These are phyloP conservation scores for Andrena praecox DNA, from an alignment of 2,888 invertebrate genomes.

Conservation along the genomic window DNA sequence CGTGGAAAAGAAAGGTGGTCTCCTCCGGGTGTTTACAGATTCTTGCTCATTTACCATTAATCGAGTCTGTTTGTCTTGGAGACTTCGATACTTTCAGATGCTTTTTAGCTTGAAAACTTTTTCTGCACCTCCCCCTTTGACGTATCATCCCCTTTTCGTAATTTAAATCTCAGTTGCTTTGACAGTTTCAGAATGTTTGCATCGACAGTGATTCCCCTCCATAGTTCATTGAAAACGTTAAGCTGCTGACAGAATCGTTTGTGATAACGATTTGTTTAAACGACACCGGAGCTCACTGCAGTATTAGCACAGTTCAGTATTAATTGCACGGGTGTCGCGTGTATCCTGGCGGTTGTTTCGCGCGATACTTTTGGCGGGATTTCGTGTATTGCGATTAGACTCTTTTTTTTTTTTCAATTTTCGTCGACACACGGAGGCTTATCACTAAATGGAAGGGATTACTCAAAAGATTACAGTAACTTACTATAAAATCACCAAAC, in stretches of 20 bases:
- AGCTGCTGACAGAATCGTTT: constrained; percentile 5
- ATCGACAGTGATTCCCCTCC: not conserved
- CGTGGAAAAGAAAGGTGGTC: not conserved
- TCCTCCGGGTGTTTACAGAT: not conserved
- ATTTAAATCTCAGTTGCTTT: not conserved
- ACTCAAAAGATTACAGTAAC: not conserved
- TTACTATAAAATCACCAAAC: not conserved
- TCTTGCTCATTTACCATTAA: not conserved
- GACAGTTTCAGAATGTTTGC: not conserved
- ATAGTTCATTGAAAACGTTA: constrained; percentile 4
- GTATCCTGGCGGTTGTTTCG: constrained; percentile 27
- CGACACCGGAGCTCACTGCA: constrained; percentile 1
- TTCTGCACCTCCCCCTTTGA: not conserved
- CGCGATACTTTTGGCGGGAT: constrained; percentile 27
- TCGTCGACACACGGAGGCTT: constrained; percentile 35
- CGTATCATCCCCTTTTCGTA: not conserved
- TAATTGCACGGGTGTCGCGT: constrained; percentile 15
- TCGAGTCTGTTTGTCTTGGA: not conserved
- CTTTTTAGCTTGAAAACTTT: not conserved
- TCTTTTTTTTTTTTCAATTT: not conserved
- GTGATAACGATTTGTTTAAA: constrained; percentile 2
- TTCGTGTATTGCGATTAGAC: constrained; percentile 1
- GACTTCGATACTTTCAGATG: not conserved
- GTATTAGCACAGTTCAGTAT: constrained; percentile 36
- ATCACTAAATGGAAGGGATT: not conserved